Conservation (phyloP, 2,797 vertebrate species). For the Rhyacichthys aspro region DNA sequence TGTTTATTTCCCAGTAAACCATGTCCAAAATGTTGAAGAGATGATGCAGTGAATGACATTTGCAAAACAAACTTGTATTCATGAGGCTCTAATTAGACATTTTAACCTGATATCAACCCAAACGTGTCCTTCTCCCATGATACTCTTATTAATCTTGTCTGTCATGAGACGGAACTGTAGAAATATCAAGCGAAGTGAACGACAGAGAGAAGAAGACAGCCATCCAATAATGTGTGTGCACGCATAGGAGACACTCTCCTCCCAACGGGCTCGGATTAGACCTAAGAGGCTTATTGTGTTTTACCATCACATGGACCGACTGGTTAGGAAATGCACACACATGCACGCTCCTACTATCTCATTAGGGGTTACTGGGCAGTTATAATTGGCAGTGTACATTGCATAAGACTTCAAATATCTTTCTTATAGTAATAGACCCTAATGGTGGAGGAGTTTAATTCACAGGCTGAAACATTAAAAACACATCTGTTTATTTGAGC, state of each 20-base stretch:
- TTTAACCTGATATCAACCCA: too few relatives aligned
- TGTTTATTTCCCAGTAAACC: too few relatives aligned
- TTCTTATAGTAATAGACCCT: neutral
- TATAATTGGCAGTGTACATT: conserved; percentile 45
- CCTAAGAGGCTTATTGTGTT: conserved; percentile 82
- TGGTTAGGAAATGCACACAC: conserved; percentile 16
- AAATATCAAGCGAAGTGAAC: conserved; percentile 8
- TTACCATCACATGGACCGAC: conserved; percentile 70
- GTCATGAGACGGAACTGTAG: neutral
- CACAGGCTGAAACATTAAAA: neutral
- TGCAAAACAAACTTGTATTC: too few relatives aligned
- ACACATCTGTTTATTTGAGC: conserved; percentile 2
- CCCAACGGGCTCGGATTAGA: conserved; percentile 72
- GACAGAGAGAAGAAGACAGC: neutral
- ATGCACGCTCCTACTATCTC: conserved; percentile 28
- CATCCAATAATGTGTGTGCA: conserved; percentile 7
- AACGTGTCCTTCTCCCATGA: too few relatives aligned
- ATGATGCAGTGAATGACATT: too few relatives aligned
- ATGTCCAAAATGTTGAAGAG: too few relatives aligned
- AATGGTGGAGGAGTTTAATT: neutral
- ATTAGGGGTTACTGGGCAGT: conserved; percentile 47
- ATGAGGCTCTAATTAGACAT: too few relatives aligned
- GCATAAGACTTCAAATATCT: conserved; percentile 30
- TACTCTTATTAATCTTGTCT: neutral
- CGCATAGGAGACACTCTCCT: conserved; percentile 50